A percentile compares a stretch with the other conserved stretches of the same genome.
phyloP scores from a whole-genome alignment of 2,113 vertebrate genomes.

The Aphelocoma coerulescens region DNA sequence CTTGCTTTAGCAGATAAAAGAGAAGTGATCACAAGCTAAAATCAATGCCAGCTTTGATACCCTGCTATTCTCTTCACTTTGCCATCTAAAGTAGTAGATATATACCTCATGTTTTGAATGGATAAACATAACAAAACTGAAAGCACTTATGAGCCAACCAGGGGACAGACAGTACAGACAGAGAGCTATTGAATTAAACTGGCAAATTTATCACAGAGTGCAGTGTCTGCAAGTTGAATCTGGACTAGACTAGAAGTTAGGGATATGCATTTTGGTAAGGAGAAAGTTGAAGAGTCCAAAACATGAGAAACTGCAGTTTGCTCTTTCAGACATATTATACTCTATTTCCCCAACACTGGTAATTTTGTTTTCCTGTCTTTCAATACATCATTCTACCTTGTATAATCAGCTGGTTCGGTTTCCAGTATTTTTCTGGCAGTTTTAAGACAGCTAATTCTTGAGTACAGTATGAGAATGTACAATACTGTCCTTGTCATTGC shows the following conservation, averaged over 20 bases:
- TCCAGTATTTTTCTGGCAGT: not conserved
- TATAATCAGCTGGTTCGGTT: not conserved
- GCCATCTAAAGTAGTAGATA: not conserved
- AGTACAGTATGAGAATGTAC: not conserved
- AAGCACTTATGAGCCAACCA: not conserved
- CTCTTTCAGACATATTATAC: not conserved
- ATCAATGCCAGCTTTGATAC: not conserved
- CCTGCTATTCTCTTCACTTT: not conserved
- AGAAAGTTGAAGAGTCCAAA: not conserved
- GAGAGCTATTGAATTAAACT: not conserved
- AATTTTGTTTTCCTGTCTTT: not conserved
- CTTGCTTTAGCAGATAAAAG: not conserved
- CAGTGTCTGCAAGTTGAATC: not conserved
- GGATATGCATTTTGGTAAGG: not conserved
- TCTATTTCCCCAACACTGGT: not conserved
- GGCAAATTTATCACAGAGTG: not conserved
- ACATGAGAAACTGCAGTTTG: not conserved
- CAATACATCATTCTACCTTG: not conserved
- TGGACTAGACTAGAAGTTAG: not conserved
- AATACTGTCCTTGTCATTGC: not conserved
- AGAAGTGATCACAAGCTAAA: not conserved
- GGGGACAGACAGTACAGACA: not conserved
- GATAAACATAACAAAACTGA: not conserved
- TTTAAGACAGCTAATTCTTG: not conserved
- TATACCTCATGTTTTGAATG: not conserved